A percentile compares a stretch with the other conserved stretches of the same genome.
Conservation (phyloP, 2,113 vertebrate species). For the Aegithalos caudatus region DNA sequence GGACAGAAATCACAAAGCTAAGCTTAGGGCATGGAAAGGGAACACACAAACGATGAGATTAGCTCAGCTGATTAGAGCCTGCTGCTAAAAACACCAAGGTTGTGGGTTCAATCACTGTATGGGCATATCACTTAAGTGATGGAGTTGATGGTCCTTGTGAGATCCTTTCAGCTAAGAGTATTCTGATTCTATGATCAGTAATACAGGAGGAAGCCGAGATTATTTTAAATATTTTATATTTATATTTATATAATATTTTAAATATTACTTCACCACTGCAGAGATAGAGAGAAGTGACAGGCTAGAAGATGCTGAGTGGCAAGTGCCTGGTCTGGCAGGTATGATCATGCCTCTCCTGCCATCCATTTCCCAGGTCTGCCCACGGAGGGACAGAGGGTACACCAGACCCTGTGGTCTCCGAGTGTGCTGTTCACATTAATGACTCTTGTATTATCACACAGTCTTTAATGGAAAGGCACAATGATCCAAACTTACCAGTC, state of each 20-base stretch:
- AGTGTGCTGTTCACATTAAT: background rate
- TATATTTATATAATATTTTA: too few relatives aligned
- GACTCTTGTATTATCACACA: background rate
- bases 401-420: background rate
- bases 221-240: background rate
- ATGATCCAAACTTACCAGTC: conserved; percentile 64
- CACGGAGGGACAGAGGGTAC: background rate
- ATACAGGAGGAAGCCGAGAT: background rate
- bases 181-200: background rate
- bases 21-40: background rate
- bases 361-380: background rate
- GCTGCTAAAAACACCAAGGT: background rate
- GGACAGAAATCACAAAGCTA: background rate
- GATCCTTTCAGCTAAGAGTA: background rate
- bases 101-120: background rate
- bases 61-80: background rate
- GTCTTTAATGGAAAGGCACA: background rate
- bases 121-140: background rate
- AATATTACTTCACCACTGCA: background rate
- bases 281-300: background rate
- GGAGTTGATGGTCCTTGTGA: background rate
- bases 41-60: background rate
- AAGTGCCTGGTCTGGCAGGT: background rate
- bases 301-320: background rate
- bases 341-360: background rate